Evolutionary conservation across 2,113 vertebrate species (phyloP).

Genomic region (Carlito syrichta): DNA sequence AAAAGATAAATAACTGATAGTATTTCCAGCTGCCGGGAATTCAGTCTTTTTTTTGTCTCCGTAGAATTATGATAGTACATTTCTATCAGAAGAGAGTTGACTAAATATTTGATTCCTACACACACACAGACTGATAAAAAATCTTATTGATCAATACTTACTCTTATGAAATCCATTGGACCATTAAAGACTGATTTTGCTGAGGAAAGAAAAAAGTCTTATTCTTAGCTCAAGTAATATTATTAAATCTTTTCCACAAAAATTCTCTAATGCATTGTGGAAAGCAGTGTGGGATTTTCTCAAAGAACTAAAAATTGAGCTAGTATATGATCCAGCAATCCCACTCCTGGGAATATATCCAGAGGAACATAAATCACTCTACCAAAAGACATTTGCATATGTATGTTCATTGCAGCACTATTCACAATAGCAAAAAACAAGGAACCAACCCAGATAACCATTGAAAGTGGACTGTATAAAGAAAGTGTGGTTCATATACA

Average conservation of each 20-base stretch:
- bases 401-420: no score
- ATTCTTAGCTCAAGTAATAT: neutral
- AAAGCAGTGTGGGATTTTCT: no score
- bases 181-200: neutral
- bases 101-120: neutral
- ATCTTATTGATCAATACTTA: neutral
- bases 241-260: neutral
- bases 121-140: neutral
- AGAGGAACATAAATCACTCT: no score
- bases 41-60: neutral
- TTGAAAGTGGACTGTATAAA: no score
- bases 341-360: no score
- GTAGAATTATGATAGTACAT: neutral
- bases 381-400: no score
- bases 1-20: neutral
- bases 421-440: no score
- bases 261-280: no score
- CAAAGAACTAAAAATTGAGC: no score
- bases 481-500: no score
- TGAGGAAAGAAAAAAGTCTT: neutral
- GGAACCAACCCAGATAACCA: no score
- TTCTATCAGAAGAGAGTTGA: neutral
- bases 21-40: neutral
- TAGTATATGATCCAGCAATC: no score
- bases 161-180: neutral